Conservation (phyloP, 64 coral and sea anemone genomes). For the Montipora cactus region DNA sequence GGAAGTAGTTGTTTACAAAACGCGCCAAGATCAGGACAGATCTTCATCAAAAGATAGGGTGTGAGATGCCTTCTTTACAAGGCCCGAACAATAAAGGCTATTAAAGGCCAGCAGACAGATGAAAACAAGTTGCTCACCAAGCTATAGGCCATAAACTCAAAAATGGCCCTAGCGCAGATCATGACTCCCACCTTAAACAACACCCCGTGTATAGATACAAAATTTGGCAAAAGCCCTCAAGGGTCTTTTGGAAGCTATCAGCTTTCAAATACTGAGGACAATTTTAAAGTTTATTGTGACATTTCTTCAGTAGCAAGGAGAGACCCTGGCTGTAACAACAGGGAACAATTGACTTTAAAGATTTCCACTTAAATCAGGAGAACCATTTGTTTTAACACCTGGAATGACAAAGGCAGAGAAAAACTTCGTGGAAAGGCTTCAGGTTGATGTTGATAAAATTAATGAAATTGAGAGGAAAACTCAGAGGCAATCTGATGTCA, state of each 20-base stretch:
- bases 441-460: background rate
- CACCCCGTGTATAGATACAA: too few relatives aligned
- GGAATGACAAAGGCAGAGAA: background rate
- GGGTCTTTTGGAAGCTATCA: background rate
- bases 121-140: too few relatives aligned
- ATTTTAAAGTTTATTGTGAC: background rate
- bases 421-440: background rate
- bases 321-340: conserved; percentile 8
- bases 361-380: background rate
- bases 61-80: too few relatives aligned
- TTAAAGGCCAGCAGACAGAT: too few relatives aligned
- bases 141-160: too few relatives aligned
- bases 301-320: conserved; percentile 9
- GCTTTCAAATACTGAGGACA: background rate
- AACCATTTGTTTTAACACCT: background rate
- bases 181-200: too few relatives aligned
- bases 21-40: too few relatives aligned
- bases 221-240: background rate
- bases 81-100: too few relatives aligned
- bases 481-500: conserved; percentile 35
- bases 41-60: too few relatives aligned
- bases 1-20: too few relatives aligned
- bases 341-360: background rate
- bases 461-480: conserved; percentile 37
- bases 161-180: too few relatives aligned